Evolutionary conservation across 2,888 invertebrate species (phyloP).

Genomic region (Erannis defoliaria): DNA sequence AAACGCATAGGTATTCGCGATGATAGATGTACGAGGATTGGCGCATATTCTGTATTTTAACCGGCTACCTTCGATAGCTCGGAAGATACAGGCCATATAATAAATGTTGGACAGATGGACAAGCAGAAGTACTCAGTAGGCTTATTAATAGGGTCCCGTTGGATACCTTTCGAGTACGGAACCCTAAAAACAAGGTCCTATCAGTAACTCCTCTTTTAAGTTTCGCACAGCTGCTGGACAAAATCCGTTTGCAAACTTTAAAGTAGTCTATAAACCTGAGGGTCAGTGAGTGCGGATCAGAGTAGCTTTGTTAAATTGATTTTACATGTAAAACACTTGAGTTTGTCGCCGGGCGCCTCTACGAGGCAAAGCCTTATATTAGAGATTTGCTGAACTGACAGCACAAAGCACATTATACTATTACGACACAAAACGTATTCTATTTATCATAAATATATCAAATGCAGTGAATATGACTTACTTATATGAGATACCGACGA

Average conservation of each 20-base stretch:
- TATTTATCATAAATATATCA: too few relatives aligned
- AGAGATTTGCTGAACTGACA: slow-evolving; percentile 59
- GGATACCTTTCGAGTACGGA: not conserved
- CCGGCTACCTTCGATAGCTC: too few relatives aligned
- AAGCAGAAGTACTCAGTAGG: too few relatives aligned
- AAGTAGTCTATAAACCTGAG: slow-evolving; percentile 39
- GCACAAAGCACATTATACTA: not conserved
- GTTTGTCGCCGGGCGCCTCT: slow-evolving; percentile 63
- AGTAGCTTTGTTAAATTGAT: slow-evolving; percentile 84
- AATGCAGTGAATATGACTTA: too few relatives aligned
- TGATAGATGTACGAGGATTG: too few relatives aligned
- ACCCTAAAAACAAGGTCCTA: not conserved
- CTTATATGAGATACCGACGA: too few relatives aligned
- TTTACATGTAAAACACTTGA: slow-evolving; percentile 78
- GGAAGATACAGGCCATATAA: too few relatives aligned
- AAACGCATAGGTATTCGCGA: too few relatives aligned
- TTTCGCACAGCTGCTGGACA: slow-evolving; percentile 13
- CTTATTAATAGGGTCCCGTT: not conserved
- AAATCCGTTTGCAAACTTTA: slow-evolving; percentile 28
- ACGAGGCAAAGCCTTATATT: slow-evolving; percentile 58
- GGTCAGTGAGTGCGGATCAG: slow-evolving; percentile 75
- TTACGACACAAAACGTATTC: not conserved
- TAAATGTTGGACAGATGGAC: too few relatives aligned
- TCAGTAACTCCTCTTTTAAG: not conserved
- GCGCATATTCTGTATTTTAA: too few relatives aligned